Evolutionary conservation across 2,113 vertebrate species (phyloP), one percentile per base, ranked within the genome.

Genomic region (Anser brachyrhynchus): DNA sequence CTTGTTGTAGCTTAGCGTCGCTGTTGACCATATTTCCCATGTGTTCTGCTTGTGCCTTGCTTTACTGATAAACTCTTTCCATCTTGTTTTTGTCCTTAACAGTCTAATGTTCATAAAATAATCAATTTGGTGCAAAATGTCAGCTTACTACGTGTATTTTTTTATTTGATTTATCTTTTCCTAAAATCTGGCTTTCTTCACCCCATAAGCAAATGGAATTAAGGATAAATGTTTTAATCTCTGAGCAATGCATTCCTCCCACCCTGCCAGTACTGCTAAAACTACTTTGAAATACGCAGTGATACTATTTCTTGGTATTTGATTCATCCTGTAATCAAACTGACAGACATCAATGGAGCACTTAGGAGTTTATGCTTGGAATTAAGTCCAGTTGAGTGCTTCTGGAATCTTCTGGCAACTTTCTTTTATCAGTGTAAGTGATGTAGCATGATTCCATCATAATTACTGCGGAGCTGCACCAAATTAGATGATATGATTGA

Each of bases 371-470:
- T 93, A 62, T 54, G 72, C 59, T 92, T 77, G 51, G 41, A 84
- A 80, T 94, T 83, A 93, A 79, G 44, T 94, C 51, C 22, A 55
- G 55, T 49, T 80, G 92, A 89, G 86, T 80, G 83, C 72, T 86
- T 80, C 72, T 92, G 71, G 35, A 95, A 92, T 83, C n/a, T 93
- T 59, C n/a, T 66, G 54, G 26, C 69, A 83, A 73, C 49, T 93
- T 90, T n/a, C 31, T 93, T 90, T 88, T 86, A 90, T 88, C 65
- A 72, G 2, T 89, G n/a, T 69, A 96, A 95, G 39, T 78, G 79
- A 72, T 92, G 52, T n/a, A 90, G 33, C n/a, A 26, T 39, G 69
- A 86, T 84, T 86, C 54, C 21, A 49, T 71, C 46, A 5, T 80
- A 84, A 91, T 76, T 83, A 66, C n/a, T 64, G 15, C 55, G 46